These are phyloP conservation scores for Petaurus breviceps DNA, from an alignment of 2,113 vertebrate genomes.

Conservation along the genomic window DNA sequence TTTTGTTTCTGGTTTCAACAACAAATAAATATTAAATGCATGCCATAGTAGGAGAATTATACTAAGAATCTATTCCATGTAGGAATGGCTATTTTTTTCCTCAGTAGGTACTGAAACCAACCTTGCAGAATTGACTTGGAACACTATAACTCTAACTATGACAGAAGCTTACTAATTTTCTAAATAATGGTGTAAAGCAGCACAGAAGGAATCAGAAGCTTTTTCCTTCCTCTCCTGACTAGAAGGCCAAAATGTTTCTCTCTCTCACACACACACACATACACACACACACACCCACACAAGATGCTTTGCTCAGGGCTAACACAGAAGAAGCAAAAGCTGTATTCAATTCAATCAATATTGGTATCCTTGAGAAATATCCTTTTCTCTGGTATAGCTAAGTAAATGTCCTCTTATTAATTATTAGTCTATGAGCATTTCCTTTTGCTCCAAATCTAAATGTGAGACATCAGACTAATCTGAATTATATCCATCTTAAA, in stretches of 20 bases:
- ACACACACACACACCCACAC: neutral
- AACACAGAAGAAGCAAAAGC: neutral
- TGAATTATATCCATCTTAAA: neutral
- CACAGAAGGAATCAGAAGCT: neutral
- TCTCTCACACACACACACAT: too few relatives aligned
- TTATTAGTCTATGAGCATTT: neutral
- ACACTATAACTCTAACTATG: neutral
- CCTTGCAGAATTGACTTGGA: neutral
- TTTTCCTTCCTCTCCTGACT: neutral
- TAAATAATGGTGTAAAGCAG: neutral
- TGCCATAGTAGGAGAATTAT: neutral
- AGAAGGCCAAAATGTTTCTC: fast-evolving
- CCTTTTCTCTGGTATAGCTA: neutral
- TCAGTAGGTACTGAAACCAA: neutral
- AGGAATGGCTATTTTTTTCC: neutral
- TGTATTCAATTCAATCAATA: neutral
- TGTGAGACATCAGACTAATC: neutral
- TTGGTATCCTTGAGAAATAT: neutral
- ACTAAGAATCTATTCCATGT: neutral
- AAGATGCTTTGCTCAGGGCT: too few relatives aligned
- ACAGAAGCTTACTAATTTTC: neutral
- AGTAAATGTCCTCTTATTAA: neutral
- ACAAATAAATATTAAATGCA: neutral
- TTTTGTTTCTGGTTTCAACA: neutral
- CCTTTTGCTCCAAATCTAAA: neutral